Evolutionary conservation across 2,888 invertebrate species (phyloP).

Genomic region (Suillia variegata): DNA sequence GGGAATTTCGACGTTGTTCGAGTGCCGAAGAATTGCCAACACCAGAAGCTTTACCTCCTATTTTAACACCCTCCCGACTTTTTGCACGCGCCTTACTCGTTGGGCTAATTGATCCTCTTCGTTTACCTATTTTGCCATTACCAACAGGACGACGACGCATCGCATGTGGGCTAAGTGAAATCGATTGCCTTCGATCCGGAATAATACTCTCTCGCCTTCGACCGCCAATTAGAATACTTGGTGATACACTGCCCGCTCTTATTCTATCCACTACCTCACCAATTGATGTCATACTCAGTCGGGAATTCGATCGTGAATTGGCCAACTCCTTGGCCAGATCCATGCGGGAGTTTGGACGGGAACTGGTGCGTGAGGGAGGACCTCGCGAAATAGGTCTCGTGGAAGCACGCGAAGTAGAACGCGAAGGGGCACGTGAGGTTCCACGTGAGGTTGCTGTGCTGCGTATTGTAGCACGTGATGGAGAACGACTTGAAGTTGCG

Average conservation of each 20-base stretch:
- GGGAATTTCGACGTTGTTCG: constrained; percentile 34
- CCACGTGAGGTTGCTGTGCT: constrained; percentile 37
- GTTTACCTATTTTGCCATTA: not conserved
- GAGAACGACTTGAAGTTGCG: constrained; percentile 44
- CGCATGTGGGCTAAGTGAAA: constrained; percentile 46
- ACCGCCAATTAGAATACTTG: constrained; percentile 21
- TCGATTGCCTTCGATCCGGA: constrained; percentile 45
- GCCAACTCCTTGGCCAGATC: constrained; percentile 43
- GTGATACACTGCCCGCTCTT: not conserved
- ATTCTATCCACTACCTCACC: constrained; percentile 20
- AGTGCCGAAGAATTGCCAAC: constrained; percentile 20
- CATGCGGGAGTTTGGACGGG: constrained; percentile 45
- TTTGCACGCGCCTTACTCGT: constrained; percentile 7
- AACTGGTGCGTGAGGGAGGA: constrained; percentile 37
- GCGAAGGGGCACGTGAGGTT: constrained; percentile 37
- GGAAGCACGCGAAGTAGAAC: constrained; percentile 41
- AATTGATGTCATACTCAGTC: constrained; percentile 42
- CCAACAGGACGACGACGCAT: constrained; percentile 17
- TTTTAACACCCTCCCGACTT: constrained; percentile 16
- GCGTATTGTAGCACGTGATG: constrained; percentile 39
- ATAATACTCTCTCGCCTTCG: constrained; percentile 37
- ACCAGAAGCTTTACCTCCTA: constrained; percentile 20
- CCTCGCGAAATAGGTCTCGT: constrained; percentile 44
- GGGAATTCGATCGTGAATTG: constrained; percentile 40
- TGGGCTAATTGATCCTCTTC: constrained; percentile 48